Conservation (phyloP, 64 coral and sea anemone genomes). For the Actinia equina region DNA sequence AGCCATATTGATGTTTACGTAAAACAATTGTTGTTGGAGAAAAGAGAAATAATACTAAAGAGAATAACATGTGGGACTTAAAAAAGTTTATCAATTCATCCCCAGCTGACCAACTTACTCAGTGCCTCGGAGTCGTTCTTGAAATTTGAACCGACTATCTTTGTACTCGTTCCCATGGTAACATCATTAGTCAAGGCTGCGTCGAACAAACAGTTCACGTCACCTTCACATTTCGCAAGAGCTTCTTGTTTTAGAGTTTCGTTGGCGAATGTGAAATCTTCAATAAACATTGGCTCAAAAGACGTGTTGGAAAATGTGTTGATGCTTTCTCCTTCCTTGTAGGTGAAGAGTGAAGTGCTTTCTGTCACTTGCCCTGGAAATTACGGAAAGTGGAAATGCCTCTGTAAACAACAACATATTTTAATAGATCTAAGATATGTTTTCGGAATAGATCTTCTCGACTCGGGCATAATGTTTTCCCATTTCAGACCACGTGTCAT, state of each 20-base stretch:
- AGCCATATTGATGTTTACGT: no score
- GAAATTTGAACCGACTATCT: neutral
- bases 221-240: slow-evolving; percentile 6
- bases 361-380: neutral
- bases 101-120: neutral
- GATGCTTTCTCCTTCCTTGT: neutral
- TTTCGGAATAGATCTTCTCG: no score
- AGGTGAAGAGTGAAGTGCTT: neutral
- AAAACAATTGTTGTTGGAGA: no score
- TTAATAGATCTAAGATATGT: no score
- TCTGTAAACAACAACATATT: neutral
- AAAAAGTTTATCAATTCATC: no score
- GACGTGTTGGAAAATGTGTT: neutral
- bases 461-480: no score
- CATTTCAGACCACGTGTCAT: no score
- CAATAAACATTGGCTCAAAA: slow-evolving; percentile 33
- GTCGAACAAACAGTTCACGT: slow-evolving; percentile 36
- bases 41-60: no score
- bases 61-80: no score
- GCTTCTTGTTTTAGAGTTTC: slow-evolving; percentile 23
- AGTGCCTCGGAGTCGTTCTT: slow-evolving; percentile 8
- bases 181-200: slow-evolving; percentile 30
- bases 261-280: slow-evolving; percentile 18
- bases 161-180: slow-evolving; percentile 27
- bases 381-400: neutral